Evolutionary conservation across 2,888 invertebrate genomes (phyloP).

Genomic region (Idaea aversata): DNA sequence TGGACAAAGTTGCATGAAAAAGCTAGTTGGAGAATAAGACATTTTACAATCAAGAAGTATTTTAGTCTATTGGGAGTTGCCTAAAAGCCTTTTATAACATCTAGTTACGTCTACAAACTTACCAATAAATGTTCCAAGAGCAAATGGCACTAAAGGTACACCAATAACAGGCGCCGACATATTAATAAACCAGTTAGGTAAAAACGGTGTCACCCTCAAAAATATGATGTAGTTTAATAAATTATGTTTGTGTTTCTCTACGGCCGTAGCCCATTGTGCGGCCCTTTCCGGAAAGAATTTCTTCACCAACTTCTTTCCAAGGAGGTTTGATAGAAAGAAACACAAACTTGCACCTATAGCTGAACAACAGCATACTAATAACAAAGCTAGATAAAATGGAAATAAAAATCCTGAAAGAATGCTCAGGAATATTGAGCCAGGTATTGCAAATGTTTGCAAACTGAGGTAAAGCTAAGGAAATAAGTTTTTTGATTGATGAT

Average conservation of each 20-base stretch:
- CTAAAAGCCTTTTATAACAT: neutral
- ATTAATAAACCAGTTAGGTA: slow-evolving; percentile 99
- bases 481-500: neutral
- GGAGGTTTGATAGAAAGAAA: slow-evolving; percentile 93
- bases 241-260: slow-evolving; percentile 91
- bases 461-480: slow-evolving; percentile 77
- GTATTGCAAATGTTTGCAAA: slow-evolving; percentile 99
- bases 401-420: slow-evolving; percentile 98
- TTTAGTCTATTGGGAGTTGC: no score
- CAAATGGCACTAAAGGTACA: slow-evolving; percentile 95
- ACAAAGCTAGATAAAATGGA: slow-evolving; percentile 93
- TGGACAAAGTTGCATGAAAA: no score
- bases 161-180: slow-evolving; percentile 97
- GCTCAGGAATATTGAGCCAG: slow-evolving; percentile 98
- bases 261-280: slow-evolving; percentile 90
- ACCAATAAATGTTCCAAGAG: slow-evolving; percentile 97
- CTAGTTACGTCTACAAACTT: slow-evolving; percentile 37
- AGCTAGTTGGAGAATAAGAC: no score
- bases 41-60: no score
- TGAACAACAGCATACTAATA: slow-evolving; percentile 95
- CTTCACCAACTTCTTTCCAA: slow-evolving; percentile 91
- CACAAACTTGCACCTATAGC: slow-evolving; percentile 97
- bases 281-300: slow-evolving; percentile 95
- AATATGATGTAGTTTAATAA: slow-evolving; percentile 98
- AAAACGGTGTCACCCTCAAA: slow-evolving; percentile 96